Base-by-base conservation (phyloP, 2,888 invertebrate genomes). In the Steinernema carpocapsae region DNA sequence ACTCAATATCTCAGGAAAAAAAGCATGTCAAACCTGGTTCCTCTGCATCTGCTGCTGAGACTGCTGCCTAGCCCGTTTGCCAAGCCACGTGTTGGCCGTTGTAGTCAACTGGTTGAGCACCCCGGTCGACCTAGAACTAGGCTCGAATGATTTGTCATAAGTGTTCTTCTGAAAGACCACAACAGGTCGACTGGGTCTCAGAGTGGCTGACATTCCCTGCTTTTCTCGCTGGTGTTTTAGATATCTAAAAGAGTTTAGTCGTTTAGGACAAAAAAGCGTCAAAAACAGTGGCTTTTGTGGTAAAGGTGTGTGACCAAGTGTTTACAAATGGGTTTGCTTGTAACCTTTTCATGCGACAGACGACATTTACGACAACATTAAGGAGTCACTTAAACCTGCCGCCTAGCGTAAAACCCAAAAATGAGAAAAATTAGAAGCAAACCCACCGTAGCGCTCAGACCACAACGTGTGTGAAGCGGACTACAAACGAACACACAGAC, bases 21-120 rank as follows among this genome's bases (percentile, higher is more conserved):
- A 2, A 17, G 48, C 48, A 4, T 48, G 6, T 14, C 48, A 48
- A n/a, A 64, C 64, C 64, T 64, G 64, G 10, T 2, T 1, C n/a
- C 17, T 64, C 32, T 64, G 64, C 19, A 22, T 19, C 75, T 80
- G 77, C 74, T 87, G 29, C 29, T 64, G 64, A 26, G 14, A 64
- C 32, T 64, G 84, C 70, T 87, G 84, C 6, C 87, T 72, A 3
- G 83, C 85, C 59, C 82, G 81, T 73, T 83, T 84, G 0, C 87
- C 87, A 24, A 87, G 76, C 82, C 86, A 87, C 4, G 88, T 87
- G 45, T 84, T 81, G 14, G 87, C 87, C 0, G 87, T 88, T 2
- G 80, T 78, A 6, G 82, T 82, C 42, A 86, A 87, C 70, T 84
- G 80, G n/a, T 84, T 29, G 26, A 80, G 72, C 24, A 80, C 71